Conservation (phyloP, 1,140 invertebrate genomes). For the Drosophila sulfurigaster region DNA sequence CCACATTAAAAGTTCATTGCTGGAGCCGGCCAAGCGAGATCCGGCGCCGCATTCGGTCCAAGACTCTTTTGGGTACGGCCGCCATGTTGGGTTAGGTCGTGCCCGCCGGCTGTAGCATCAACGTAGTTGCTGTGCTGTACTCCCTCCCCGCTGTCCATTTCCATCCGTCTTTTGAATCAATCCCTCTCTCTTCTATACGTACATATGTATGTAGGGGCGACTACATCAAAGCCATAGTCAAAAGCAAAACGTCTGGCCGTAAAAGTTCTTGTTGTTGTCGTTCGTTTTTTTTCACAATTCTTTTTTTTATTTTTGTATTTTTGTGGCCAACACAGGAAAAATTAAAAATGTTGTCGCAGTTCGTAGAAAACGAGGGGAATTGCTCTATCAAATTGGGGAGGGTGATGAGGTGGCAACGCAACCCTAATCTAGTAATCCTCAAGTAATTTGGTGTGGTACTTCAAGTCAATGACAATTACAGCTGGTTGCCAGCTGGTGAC, state of each 20-base stretch:
- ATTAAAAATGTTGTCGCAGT: constrained; percentile 60
- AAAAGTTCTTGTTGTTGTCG: constrained; percentile 54
- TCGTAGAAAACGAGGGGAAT: constrained; percentile 42
- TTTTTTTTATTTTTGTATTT: constrained; percentile 40
- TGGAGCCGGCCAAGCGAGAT: constrained; percentile 60
- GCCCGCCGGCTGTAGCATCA: constrained; percentile 50
- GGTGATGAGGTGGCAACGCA: not conserved
- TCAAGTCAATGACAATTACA: constrained; percentile 6
- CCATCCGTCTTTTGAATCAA: not conserved
- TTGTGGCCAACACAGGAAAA: constrained; percentile 50
- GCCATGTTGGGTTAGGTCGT: constrained; percentile 71
- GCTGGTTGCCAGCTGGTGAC: not conserved
- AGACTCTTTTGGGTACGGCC: constrained; percentile 15
- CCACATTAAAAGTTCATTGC: constrained; percentile 84
- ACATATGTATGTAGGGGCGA: constrained; percentile 26
- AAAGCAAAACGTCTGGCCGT: constrained; percentile 69
- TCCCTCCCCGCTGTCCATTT: not conserved
- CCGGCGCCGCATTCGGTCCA: constrained; percentile 14
- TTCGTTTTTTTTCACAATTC: constrained; percentile 4
- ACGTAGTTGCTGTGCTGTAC: constrained; percentile 1
- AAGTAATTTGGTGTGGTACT: constrained; percentile 16
- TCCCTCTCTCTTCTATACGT: not conserved
- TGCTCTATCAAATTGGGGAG: constrained; percentile 44
- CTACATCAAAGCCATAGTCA: constrained; percentile 72
- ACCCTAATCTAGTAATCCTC: constrained; percentile 21